phyloP scores from a whole-genome alignment of 2,888 invertebrate species.

The Leucozona laternaria region DNA sequence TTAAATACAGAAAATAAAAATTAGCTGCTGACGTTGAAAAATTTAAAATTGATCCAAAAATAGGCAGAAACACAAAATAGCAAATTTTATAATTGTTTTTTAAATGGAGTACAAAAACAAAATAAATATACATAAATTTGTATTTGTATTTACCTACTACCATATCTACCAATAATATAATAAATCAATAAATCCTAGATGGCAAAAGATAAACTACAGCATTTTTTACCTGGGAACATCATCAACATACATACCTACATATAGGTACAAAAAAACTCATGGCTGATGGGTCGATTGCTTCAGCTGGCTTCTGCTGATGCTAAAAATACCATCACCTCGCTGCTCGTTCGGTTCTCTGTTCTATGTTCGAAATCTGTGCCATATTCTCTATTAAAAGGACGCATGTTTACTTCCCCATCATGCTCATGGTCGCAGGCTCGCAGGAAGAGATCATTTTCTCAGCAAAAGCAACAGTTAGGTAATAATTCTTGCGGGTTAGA shows the following conservation, averaged over 20 bases:
- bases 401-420: constrained; percentile 52
- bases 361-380: constrained; percentile 45
- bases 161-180: constrained; percentile 14
- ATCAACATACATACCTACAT: too few species aligned
- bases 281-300: constrained; percentile 56
- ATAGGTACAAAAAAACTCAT: too few species aligned
- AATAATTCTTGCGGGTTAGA: constrained; percentile 57
- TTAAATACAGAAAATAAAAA: neutral
- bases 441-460: constrained; percentile 25
- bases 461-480: constrained; percentile 69
- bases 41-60: neutral
- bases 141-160: neutral
- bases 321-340: constrained; percentile 56
- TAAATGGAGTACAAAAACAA: neutral
- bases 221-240: constrained; percentile 39
- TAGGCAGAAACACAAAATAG: neutral
- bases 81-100: constrained; percentile 11
- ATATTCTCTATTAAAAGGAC: constrained; percentile 31
- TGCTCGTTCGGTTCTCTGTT: neutral
- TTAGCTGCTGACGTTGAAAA: neutral
- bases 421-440: constrained; percentile 4
- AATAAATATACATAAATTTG: too few species aligned
- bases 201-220: constrained; percentile 35
- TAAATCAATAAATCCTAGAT: constrained; percentile 46
- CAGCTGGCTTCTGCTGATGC: constrained; percentile 52